Conservation (phyloP, 2,797 vertebrate genomes). For the Rhynchonycteris naso region DNA sequence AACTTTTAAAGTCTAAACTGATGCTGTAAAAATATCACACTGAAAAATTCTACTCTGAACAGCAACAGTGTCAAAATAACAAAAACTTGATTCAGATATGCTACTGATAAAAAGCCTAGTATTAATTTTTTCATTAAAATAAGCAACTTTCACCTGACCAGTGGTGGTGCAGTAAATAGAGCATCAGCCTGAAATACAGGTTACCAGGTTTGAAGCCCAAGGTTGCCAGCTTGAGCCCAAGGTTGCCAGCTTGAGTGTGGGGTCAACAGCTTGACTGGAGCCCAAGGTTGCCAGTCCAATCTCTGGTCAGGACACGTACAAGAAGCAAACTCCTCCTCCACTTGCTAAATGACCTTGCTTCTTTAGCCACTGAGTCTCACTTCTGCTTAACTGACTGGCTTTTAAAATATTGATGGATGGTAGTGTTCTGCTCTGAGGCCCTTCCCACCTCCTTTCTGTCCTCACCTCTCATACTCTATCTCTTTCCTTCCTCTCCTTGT, state of each 20-base stretch:
- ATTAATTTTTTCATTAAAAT: slow-evolving; percentile 15
- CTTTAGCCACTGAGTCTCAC: neutral
- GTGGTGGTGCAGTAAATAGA: too few species aligned
- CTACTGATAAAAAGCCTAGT: neutral
- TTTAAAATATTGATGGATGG: neutral
- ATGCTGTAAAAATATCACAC: slow-evolving; percentile 21
- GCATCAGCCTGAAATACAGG: too few species aligned
- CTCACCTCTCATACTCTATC: fast-evolving
- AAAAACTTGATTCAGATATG: neutral
- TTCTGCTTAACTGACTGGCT: neutral
- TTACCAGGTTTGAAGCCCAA: too few species aligned
- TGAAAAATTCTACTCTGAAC: neutral
- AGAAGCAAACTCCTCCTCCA: too few species aligned
- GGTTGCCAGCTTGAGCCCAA: too few species aligned
- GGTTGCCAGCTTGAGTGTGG: too few species aligned
- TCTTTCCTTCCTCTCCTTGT: too few species aligned
- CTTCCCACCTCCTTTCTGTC: neutral
- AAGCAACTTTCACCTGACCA: neutral
- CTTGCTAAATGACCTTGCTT: neutral
- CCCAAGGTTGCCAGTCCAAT: too few species aligned
- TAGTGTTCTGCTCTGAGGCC: neutral
- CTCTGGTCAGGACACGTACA: too few species aligned
- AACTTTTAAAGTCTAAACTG: slow-evolving; percentile 40
- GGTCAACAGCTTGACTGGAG: too few species aligned
- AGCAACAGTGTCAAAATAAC: slow-evolving; percentile 36